Percentiles rank a stretch among this genome's conserved stretches.
Evolutionary conservation across 2,113 vertebrate species (phyloP).

Genomic region (Alces alces): DNA sequence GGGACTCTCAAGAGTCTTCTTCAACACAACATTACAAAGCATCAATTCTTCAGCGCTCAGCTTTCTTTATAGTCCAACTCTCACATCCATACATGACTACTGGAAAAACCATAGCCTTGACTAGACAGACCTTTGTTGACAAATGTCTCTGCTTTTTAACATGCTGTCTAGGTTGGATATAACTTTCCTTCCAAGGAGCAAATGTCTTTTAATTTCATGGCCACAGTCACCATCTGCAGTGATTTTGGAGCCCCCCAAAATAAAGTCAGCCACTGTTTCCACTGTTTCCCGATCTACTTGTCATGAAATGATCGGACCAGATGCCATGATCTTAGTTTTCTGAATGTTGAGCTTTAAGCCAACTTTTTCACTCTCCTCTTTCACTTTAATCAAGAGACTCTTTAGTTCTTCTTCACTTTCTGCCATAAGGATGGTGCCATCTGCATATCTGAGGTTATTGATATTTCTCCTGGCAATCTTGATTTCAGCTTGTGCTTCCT

Average conservation of each 20-base stretch:
- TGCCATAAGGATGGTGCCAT: neutral
- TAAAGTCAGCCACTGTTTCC: neutral
- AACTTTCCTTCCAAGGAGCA: neutral
- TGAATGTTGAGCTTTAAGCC: neutral
- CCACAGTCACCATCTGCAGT: neutral
- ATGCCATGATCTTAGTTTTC: neutral
- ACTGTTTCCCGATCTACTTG: neutral
- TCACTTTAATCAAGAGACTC: neutral
- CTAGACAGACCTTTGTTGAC: neutral
- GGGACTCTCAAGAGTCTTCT: neutral
- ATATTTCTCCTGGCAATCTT: neutral
- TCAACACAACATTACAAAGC: neutral
- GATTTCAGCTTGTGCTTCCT: neutral
- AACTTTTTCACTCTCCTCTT: neutral
- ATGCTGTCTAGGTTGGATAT: neutral
- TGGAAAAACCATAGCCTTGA: neutral
- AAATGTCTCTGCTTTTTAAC: neutral
- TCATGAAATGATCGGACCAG: neutral
- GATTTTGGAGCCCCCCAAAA: neutral
- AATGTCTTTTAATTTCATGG: neutral
- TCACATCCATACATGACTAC: neutral
- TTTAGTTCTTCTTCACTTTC: neutral
- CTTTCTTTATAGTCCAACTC: neutral
- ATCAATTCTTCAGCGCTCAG: neutral
- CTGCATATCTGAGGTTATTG: neutral